Percentiles rank a stretch among this genome's conserved stretches.
Evolutionary conservation across 1,140 invertebrate genomes (phyloP).

Genomic region (Camponotus pennsylvanicus): DNA sequence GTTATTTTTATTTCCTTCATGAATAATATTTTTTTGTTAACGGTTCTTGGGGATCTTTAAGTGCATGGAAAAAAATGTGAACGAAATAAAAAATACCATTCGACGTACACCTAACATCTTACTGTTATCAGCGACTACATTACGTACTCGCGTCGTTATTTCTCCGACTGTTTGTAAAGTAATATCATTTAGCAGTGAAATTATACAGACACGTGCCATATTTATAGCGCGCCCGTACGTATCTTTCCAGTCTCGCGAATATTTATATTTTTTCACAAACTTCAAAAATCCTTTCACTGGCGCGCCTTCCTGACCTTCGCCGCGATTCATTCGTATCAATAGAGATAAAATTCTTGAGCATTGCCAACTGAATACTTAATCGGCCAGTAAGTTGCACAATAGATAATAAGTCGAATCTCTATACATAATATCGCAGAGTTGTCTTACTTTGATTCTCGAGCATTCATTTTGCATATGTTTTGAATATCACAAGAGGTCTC

Average conservation of each 20-base stretch:
- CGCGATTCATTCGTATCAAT: slow-evolving; percentile 45
- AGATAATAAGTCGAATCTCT: slow-evolving; percentile 48
- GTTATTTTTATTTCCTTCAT: not conserved
- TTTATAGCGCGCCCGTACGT: not conserved
- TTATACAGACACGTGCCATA: slow-evolving; percentile 12
- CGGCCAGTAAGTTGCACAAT: slow-evolving; percentile 40
- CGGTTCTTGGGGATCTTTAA: not conserved
- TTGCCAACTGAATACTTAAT: slow-evolving; percentile 34
- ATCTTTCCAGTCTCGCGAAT: not conserved
- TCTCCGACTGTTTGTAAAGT: slow-evolving; percentile 1
- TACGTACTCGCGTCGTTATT: not conserved
- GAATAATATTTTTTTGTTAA: not conserved
- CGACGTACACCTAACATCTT: not conserved
- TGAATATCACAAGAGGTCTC: not conserved
- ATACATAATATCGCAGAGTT: not conserved
- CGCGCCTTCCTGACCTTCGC: slow-evolving; percentile 19
- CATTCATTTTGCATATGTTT: not conserved
- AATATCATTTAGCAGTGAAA: slow-evolving; percentile 22
- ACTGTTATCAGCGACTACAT: slow-evolving; percentile 21
- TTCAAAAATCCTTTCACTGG: slow-evolving; percentile 20
- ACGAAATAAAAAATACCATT: not conserved
- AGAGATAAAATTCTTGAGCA: slow-evolving; percentile 51
- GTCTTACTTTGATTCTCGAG: not conserved
- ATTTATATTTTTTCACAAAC: slow-evolving; percentile 8
- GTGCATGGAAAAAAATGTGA: slow-evolving; percentile 2